Base-by-base conservation (phyloP, 1,140 invertebrate genomes). In the Alviniconcha marisindica region DNA sequence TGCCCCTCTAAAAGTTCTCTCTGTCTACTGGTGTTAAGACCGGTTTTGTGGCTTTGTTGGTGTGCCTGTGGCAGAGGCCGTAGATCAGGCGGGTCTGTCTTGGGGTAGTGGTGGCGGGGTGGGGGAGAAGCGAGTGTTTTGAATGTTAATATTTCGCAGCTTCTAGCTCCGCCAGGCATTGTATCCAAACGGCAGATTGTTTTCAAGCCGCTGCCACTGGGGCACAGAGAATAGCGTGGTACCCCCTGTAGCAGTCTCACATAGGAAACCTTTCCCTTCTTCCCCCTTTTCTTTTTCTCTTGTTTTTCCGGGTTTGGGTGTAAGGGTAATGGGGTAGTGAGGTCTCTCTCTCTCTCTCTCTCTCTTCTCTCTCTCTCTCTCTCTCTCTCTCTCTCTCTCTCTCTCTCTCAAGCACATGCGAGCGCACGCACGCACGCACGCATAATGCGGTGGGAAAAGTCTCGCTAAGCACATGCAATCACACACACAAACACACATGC, bases 111-210 rank as follows among this genome's bases (percentile, higher is more conserved):
- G n/a, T n/a, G 7, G 51, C 18, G 54, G n/a, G 36, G 36, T 21
- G 33, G 40, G 40, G 77, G 48, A 18, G 60, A 66, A 69, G 73
- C 54, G n/a, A 38, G 78, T 80, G 78, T 80, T 80, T 80, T 80
- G 78, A 66, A 66, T 80, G 78, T 60, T 63, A 80, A 80, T 80
- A 80, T 80, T 80, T 80, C 40, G 40, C 78, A 80, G 78, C 56
- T 66, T 33, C 24, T 18, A 31, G 12, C 42, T n/a, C 44, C 24
- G 24, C n/a, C 74, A 36, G 40, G 18, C 38, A 15, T 21, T 76
- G 73, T 76, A 76, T 40, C 73, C 73, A 76, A 76, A 15, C 7
- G 15, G 18, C 15, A 42, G 73, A n/a, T 7, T 76, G 73, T 42
- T 76, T 77, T 77, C 76, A 36, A 36, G n/a, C n/a, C n/a, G n/a